These are phyloP conservation scores for Otolemur crassicaudatus DNA, from an alignment of 2,797 vertebrate genomes.

Conservation along the genomic window DNA sequence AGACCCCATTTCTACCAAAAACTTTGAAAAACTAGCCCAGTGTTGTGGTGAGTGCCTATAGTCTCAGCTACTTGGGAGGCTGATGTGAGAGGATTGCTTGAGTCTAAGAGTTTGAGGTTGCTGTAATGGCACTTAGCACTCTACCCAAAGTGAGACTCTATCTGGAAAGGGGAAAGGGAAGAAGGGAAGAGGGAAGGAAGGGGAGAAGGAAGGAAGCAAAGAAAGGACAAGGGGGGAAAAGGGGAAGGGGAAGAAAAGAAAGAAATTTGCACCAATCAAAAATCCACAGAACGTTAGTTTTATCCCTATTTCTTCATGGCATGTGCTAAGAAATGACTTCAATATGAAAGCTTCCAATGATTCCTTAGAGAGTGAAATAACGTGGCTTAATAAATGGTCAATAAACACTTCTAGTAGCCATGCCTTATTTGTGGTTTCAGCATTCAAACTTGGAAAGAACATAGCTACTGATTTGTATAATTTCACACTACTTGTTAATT, in stretches of 20 bases:
- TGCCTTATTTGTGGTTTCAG: not conserved
- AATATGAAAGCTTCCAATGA: not conserved
- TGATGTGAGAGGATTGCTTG: too few species aligned
- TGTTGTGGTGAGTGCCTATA: too few species aligned
- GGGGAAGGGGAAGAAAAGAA: not conserved
- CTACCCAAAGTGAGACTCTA: too few species aligned
- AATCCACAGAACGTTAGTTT: constrained; percentile 8
- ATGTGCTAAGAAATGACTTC: not conserved
- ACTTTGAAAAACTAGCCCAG: too few species aligned
- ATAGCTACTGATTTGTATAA: not conserved
- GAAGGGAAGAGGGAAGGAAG: too few species aligned
- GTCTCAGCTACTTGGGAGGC: too few species aligned
- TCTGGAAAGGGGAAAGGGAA: too few species aligned
- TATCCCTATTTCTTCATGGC: not conserved
- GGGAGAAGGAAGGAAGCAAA: too few species aligned
- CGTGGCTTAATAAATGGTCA: not conserved
- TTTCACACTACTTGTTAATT: not conserved
- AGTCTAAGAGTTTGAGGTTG: too few species aligned
- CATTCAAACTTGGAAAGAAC: not conserved
- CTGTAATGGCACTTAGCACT: too few species aligned
- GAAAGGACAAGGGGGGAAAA: too few species aligned
- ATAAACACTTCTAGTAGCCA: not conserved
- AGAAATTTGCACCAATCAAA: not conserved
- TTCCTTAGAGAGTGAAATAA: not conserved
- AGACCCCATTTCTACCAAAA: too few species aligned